Evolutionary conservation across 2,113 vertebrate species (phyloP).

Genomic region (Lota lota): DNA sequence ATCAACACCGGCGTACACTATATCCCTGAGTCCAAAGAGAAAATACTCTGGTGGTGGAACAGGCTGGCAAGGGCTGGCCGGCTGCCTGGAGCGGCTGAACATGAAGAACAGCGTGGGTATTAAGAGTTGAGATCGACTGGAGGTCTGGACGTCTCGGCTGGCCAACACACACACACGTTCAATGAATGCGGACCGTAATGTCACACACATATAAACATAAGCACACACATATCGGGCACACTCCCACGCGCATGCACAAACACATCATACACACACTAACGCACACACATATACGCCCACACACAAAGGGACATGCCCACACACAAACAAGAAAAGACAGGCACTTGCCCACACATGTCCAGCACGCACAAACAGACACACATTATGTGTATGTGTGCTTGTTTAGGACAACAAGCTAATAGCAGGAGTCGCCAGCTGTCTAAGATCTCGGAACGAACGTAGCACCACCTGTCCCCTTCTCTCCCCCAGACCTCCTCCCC

Average conservation of each 20-base stretch:
- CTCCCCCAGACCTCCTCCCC: constrained; percentile 65
- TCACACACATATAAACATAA: constrained; percentile 26
- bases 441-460: constrained; percentile 81
- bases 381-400: constrained; percentile 22
- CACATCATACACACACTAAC: constrained; percentile 50
- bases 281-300: constrained; percentile 48
- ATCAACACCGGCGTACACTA: background rate
- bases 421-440: constrained; percentile 85
- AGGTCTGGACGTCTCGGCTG: constrained; percentile 75
- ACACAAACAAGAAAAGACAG: too few species aligned
- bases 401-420: constrained; percentile 46
- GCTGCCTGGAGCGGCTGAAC: constrained; percentile 5
- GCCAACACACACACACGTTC: constrained; percentile 67
- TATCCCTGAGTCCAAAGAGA: constrained; percentile 18
- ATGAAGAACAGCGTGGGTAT: constrained; percentile 3
- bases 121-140: constrained; percentile 30
- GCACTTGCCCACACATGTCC: constrained; percentile 8
- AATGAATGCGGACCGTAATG: constrained; percentile 61
- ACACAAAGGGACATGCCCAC: too few species aligned
- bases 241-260: constrained; percentile 45
- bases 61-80: constrained; percentile 22
- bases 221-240: constrained; percentile 25
- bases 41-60: constrained; percentile 6
- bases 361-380: constrained; percentile 6
- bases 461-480: constrained; percentile 90